Percentiles rank a stretch among this genome's conserved stretches.
Evolutionary conservation across 2,797 vertebrate species (phyloP).

Genomic region (Psittacula echo): DNA sequence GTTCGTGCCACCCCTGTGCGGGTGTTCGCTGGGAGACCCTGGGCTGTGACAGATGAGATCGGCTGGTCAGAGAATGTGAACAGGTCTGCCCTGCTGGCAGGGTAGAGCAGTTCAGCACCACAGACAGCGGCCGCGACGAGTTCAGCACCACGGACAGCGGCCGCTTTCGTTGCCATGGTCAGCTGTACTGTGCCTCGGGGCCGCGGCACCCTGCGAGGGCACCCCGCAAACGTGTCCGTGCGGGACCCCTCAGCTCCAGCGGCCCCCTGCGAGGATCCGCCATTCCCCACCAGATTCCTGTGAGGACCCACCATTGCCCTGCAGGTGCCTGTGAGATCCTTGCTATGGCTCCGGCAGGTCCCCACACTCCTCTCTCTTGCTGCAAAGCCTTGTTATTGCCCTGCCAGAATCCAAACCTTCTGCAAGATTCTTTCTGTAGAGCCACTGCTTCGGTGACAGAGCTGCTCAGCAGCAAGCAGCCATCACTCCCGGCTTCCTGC

Average conservation of each 20-base stretch:
- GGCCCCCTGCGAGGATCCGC: neutral
- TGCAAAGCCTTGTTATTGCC: neutral
- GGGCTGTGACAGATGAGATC: neutral
- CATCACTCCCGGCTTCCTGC: neutral
- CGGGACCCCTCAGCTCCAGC: neutral
- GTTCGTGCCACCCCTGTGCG: accelerated
- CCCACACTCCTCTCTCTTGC: neutral
- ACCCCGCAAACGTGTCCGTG: accelerated
- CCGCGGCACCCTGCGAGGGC: accelerated
- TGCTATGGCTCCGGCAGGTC: accelerated
- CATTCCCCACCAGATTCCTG: neutral
- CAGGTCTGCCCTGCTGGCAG: neutral
- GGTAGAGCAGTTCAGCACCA: neutral
- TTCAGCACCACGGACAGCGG: neutral
- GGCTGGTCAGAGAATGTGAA: too few species aligned
- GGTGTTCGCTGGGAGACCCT: neutral
- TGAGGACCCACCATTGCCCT: accelerated
- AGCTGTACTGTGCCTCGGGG: neutral
- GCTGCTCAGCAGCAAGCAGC: neutral
- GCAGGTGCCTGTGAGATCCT: accelerated
- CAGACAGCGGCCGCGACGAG: neutral
- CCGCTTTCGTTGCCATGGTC: neutral
- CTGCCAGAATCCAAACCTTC: neutral
- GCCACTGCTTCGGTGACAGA: neutral
- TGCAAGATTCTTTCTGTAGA: neutral